Percentiles rank a stretch among this genome's conserved stretches.
phyloP scores from a whole-genome alignment of 92 coral and sea anemone genomes.

The Epizoanthus rinbou region DNA sequence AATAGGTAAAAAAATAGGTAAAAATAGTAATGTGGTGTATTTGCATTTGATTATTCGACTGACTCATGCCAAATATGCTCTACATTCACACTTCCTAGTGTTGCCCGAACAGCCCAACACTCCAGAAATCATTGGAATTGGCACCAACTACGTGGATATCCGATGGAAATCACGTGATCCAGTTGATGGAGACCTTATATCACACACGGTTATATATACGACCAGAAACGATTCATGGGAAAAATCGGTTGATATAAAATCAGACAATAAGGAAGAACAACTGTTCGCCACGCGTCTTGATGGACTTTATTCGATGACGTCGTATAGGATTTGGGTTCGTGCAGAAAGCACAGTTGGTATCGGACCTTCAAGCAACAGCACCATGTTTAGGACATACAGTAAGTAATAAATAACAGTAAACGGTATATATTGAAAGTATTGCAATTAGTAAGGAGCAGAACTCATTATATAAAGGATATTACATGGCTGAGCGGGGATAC shows the following conservation, averaged over 20 bases:
- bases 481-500: too few relatives aligned
- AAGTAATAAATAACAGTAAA: background rate
- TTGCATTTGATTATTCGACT: too few relatives aligned
- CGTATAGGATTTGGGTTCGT: background rate
- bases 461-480: too few relatives aligned
- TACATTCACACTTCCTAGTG: too few relatives aligned
- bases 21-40: too few relatives aligned
- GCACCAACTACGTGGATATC: background rate
- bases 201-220: background rate
- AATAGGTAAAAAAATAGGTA: too few relatives aligned
- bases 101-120: constrained; percentile 10
- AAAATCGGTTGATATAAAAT: background rate
- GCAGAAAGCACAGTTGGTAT: background rate
- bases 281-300: background rate
- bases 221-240: background rate
- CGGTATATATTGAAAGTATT: too few relatives aligned
- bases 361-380: background rate
- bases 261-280: background rate
- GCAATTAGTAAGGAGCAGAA: too few relatives aligned
- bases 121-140: background rate
- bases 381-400: constrained; percentile 10
- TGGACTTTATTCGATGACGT: constrained; percentile 2
- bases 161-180: background rate
- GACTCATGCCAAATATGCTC: too few relatives aligned
- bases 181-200: background rate